Percentiles rank a stretch among this genome's conserved stretches.
phyloP scores from a whole-genome alignment of 2,888 invertebrate genomes.

The Copidosoma aretas region DNA sequence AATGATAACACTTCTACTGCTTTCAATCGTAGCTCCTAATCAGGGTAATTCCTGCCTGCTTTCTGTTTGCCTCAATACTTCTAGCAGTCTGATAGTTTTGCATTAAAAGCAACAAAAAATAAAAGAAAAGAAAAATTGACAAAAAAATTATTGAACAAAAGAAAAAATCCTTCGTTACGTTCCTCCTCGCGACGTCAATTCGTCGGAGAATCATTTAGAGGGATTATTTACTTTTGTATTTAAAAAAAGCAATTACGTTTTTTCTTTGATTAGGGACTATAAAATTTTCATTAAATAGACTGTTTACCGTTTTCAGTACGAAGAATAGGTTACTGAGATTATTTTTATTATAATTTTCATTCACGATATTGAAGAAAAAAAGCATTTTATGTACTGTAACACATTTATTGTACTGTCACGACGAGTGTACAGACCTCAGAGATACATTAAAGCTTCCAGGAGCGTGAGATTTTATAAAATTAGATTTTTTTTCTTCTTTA shows the following conservation, averaged over 20 bases:
- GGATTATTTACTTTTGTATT: slow-evolving; percentile 28
- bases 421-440: slow-evolving; percentile 7
- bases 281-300: slow-evolving; percentile 16
- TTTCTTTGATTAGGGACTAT: slow-evolving; percentile 24
- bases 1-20: background rate
- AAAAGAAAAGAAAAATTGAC: slow-evolving; percentile 4
- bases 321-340: slow-evolving; percentile 13
- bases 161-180: slow-evolving; percentile 33
- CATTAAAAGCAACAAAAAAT: slow-evolving; percentile 13
- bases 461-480: slow-evolving; percentile 15
- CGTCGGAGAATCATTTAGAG: slow-evolving; percentile 25
- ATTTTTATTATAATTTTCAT: slow-evolving; percentile 7
- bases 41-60: slow-evolving; percentile 19
- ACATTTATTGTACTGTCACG: slow-evolving; percentile 4
- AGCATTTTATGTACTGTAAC: slow-evolving; percentile 31
- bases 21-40: slow-evolving; percentile 2
- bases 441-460: slow-evolving; percentile 19
- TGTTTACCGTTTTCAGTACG: slow-evolving; percentile 13
- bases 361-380: slow-evolving; percentile 20
- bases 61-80: slow-evolving; percentile 17
- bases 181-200: slow-evolving; percentile 32
- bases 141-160: slow-evolving; percentile 18
- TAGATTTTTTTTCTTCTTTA: slow-evolving; percentile 1
- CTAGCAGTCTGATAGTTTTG: slow-evolving; percentile 38
- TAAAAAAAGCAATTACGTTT: slow-evolving; percentile 22